Conservation (phyloP, 2,888 invertebrate genomes). For the Callosobruchus maculatus region DNA sequence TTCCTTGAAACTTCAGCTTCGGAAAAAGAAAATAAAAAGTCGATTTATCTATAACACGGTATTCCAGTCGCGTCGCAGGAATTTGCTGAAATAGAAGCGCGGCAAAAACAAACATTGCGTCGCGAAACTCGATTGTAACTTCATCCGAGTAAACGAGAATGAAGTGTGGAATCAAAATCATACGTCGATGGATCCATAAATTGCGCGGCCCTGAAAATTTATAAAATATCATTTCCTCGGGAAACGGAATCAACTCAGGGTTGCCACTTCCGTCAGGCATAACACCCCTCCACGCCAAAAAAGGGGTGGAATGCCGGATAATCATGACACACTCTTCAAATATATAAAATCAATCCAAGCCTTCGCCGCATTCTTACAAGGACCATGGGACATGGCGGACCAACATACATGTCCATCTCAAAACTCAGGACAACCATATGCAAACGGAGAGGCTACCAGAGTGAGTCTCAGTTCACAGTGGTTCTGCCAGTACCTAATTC, state of each 20-base stretch:
- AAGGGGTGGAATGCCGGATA: too few species aligned
- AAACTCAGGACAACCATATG: too few species aligned
- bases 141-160: neutral
- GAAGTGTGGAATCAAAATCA: neutral
- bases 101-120: neutral
- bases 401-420: too few species aligned
- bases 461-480: too few species aligned
- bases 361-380: too few species aligned
- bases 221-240: neutral
- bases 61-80: neutral
- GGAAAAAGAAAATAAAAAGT: neutral
- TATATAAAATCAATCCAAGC: too few species aligned
- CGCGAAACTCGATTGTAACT: neutral
- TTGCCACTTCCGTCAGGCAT: too few species aligned
- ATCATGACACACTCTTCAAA: too few species aligned
- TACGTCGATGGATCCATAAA: neutral
- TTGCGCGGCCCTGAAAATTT: neutral
- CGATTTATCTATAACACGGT: neutral
- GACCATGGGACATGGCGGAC: too few species aligned
- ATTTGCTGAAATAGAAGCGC: neutral
- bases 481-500: too few species aligned
- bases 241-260: neutral
- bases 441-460: too few species aligned
- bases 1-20: neutral
- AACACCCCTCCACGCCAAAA: too few species aligned